These are phyloP conservation scores for Ectobius pallidus DNA, from an alignment of 2,888 invertebrate genomes.

Conservation along the genomic window DNA sequence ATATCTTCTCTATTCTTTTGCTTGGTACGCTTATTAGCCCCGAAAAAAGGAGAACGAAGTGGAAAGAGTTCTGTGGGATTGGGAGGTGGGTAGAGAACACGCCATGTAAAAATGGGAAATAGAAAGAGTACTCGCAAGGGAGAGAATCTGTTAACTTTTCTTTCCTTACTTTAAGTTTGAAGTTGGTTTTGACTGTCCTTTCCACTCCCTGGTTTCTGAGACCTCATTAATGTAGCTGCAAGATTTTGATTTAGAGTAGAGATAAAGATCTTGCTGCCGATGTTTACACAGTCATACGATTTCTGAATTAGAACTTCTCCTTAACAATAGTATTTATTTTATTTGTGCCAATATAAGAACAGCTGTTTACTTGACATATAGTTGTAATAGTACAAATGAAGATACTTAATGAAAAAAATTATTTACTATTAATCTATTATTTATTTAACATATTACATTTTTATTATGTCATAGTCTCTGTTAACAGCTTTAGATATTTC, in stretches of 20 bases:
- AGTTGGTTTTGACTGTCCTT: background rate
- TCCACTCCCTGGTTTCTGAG: background rate
- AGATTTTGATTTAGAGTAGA: background rate
- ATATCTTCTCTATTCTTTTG: background rate
- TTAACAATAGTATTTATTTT: no score
- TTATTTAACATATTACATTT: no score
- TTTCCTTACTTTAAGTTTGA: background rate
- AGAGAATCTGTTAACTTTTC: slow-evolving; percentile 18
- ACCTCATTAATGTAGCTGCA: background rate
- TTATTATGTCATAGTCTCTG: no score
- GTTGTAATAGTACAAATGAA: no score
- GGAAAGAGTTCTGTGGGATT: background rate
- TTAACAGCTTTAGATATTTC: no score
- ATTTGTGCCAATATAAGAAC: no score
- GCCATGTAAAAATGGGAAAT: background rate
- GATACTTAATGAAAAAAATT: no score
- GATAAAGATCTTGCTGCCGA: no score
- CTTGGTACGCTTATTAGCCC: slow-evolving; percentile 6
- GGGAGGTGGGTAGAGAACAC: background rate
- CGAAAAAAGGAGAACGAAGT: background rate
- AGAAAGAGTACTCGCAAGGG: background rate
- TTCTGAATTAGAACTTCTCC: no score
- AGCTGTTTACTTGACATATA: no score
- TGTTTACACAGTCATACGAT: no score
- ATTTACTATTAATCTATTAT: no score